Conservation (phyloP, 2,888 invertebrate genomes). For the Leptinotarsa juncta region DNA sequence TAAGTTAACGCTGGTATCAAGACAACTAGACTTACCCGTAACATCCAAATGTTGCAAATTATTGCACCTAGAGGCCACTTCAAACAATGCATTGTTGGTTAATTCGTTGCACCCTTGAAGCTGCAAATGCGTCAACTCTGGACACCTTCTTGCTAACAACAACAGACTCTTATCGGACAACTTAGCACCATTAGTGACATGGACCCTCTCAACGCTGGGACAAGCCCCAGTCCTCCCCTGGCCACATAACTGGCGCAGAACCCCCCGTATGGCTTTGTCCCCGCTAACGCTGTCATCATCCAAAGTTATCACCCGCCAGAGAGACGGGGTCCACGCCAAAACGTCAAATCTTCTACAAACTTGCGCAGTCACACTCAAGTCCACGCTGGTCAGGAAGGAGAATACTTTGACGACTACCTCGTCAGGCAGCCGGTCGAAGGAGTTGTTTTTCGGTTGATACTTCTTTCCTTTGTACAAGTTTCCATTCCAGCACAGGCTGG, state of each 20-base stretch:
- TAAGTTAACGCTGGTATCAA: background rate
- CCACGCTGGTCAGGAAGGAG: slow-evolving; percentile 76
- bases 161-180: slow-evolving; percentile 83
- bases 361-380: slow-evolving; percentile 79
- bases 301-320: slow-evolving; percentile 79
- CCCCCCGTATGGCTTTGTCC: slow-evolving; percentile 74
- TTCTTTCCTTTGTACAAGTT: slow-evolving; percentile 59
- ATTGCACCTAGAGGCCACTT: slow-evolving; percentile 81
- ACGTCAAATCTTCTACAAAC: slow-evolving; percentile 82
- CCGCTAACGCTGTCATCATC: slow-evolving; percentile 73
- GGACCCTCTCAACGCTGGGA: slow-evolving; percentile 75
- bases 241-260: slow-evolving; percentile 74
- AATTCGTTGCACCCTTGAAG: slow-evolving; percentile 80
- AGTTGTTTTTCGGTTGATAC: slow-evolving; percentile 62
- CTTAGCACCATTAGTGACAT: slow-evolving; percentile 76
- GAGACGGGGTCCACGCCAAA: slow-evolving; percentile 80
- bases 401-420: slow-evolving; percentile 78
- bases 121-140: slow-evolving; percentile 84
- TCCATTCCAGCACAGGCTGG: slow-evolving; percentile 61
- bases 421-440: slow-evolving; percentile 75
- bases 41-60: slow-evolving; percentile 88
- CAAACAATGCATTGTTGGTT: slow-evolving; percentile 81
- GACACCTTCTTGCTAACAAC: slow-evolving; percentile 81
- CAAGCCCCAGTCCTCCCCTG: slow-evolving; percentile 77
- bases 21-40: slow-evolving; percentile 72